Percentiles rank a stretch among this genome's conserved stretches.
Conservation (phyloP, 92 coral and sea anemone genomes). For the Zoanthus sansibaricus region DNA sequence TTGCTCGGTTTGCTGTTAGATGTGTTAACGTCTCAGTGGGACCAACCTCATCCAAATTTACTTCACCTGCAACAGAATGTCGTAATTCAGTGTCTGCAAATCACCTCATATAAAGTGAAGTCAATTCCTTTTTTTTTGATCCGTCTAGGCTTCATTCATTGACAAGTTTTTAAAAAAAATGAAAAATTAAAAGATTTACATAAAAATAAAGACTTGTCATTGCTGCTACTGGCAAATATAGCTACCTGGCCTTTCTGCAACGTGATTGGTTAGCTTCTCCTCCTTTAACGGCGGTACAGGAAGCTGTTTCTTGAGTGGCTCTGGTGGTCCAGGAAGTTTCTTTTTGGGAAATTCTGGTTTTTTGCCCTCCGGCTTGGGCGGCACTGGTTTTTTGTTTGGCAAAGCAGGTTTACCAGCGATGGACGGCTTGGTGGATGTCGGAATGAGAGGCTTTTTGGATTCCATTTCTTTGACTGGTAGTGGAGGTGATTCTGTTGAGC, state of each 20-base stretch:
- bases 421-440: conserved; percentile 53
- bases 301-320: conserved; percentile 18
- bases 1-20: conserved; percentile 94
- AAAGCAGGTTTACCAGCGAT: conserved; percentile 58
- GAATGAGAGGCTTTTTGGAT: conserved; percentile 69
- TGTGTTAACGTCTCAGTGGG: conserved; percentile 76
- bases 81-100: neutral
- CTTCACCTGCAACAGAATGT: conserved; percentile 21
- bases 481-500: conserved; percentile 34
- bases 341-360: conserved; percentile 56
- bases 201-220: neutral
- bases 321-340: neutral
- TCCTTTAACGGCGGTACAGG: conserved; percentile 38
- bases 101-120: too few species aligned
- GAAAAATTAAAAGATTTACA: too few species aligned
- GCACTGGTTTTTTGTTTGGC: conserved; percentile 63
- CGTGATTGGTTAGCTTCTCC: conserved; percentile 24
- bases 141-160: too few species aligned
- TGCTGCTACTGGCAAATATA: neutral
- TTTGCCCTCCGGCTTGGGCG: conserved; percentile 54
- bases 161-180: too few species aligned
- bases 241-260: neutral
- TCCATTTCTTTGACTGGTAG: conserved; percentile 28
- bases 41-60: conserved; percentile 66
- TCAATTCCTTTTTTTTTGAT: too few species aligned